Evolutionary conservation across 2,113 vertebrate species (phyloP).

Genomic region (Tragelaphus strepsiceros): DNA sequence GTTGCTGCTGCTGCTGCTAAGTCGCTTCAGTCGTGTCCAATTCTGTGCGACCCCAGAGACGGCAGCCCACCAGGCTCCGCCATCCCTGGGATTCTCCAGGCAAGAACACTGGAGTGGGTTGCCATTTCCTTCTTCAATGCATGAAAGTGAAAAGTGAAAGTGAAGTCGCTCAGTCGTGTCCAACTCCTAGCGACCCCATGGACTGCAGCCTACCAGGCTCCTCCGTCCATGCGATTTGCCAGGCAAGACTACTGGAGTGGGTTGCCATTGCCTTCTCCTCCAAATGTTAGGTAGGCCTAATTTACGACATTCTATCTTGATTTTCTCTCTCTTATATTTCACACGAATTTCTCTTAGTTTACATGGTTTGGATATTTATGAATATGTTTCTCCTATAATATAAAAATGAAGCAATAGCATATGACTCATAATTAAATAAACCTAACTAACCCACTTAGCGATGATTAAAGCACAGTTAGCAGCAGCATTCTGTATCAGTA

Average conservation of each 20-base stretch:
- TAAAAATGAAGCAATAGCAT: conserved; percentile 67
- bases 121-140: no score
- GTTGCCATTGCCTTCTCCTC: not conserved
- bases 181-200: no score
- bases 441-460: conserved; percentile 54
- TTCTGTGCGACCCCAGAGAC: no score
- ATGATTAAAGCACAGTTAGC: conserved; percentile 73
- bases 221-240: no score
- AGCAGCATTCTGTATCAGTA: conserved; percentile 34
- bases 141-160: no score
- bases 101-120: no score
- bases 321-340: conserved; percentile 46
- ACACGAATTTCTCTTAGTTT: conserved; percentile 64
- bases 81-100: no score
- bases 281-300: not conserved
- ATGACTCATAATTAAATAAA: conserved; percentile 71
- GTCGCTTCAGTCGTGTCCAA: no score
- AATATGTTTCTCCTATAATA: not conserved
- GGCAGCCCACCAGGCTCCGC: no score
- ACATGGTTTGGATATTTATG: conserved; percentile 66
- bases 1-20: not conserved
- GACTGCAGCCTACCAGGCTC: no score
- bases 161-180: no score
- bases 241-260: no score
- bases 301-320: not conserved